phyloP scores from a whole-genome alignment of 2,797 vertebrate genomes.

The Centroberyx gerrardi region DNA sequence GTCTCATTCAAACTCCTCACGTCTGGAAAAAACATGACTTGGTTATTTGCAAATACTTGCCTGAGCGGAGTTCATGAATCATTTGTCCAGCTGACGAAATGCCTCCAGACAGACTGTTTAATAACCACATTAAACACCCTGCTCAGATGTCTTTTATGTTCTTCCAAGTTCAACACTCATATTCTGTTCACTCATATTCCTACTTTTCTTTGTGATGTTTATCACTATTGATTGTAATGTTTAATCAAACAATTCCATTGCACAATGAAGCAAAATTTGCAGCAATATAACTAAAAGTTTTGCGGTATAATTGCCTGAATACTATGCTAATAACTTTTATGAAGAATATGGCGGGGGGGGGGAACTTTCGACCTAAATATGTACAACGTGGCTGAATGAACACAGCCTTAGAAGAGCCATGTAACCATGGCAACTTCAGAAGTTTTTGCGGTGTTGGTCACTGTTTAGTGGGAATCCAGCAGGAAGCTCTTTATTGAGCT shows the following conservation, averaged over 20 bases:
- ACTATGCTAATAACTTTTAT: conserved; percentile 4
- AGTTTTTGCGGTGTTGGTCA: conserved; percentile 57
- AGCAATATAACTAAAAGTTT: conserved; percentile 8
- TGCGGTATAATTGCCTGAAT: background rate
- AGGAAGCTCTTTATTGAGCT: conserved; percentile 78
- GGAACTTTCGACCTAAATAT: conserved; percentile 54
- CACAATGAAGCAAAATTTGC: background rate
- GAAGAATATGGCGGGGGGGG: background rate
- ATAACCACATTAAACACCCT: conserved; percentile 58
- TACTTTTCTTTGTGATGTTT: conserved; percentile 39
- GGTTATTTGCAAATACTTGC: background rate
- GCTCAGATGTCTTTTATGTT: conserved; percentile 53
- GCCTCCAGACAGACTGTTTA: conserved; percentile 55
- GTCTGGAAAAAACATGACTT: conserved; percentile 16
- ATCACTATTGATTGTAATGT: conserved; percentile 4
- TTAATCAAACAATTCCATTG: conserved; percentile 6
- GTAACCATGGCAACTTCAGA: conserved; percentile 67
- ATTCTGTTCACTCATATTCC: conserved; percentile 26
- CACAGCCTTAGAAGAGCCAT: conserved; percentile 21
- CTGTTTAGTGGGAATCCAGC: conserved; percentile 66
- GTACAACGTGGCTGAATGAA: conserved; percentile 47
- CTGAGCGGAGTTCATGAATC: conserved; percentile 29
- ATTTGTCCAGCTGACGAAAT: conserved; percentile 58
- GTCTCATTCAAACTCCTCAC: conserved; percentile 41
- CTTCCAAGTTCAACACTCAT: conserved; percentile 41